phyloP scores from a whole-genome alignment of 2,113 vertebrate genomes.

The Dasyornis broadbenti region DNA sequence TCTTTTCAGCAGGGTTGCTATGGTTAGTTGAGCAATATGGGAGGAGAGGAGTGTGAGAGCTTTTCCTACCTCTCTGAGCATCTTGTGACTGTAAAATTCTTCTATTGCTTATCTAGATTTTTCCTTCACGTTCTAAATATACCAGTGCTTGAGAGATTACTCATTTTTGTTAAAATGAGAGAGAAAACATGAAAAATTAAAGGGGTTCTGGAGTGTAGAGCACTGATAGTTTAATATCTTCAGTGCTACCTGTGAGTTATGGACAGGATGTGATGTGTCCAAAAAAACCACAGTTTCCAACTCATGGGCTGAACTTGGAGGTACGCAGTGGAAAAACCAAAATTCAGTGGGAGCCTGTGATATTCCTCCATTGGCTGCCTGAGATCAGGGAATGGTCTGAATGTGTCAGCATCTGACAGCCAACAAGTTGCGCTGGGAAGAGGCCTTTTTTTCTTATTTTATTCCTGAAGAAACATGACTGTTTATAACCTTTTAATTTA shows the following conservation, averaged over 20 bases:
- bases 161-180: constrained; percentile 14
- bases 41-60: constrained; percentile 21
- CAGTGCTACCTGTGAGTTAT: not conserved
- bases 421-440: not conserved
- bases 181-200: not conserved
- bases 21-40: constrained; percentile 24
- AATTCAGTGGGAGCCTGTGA: not conserved
- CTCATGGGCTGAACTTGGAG: not conserved
- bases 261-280: not conserved
- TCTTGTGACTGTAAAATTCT: constrained; percentile 46
- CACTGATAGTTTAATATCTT: not conserved
- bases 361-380: not conserved
- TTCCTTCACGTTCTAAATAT: constrained; percentile 42
- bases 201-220: not conserved
- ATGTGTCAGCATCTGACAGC: not conserved
- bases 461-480: not conserved
- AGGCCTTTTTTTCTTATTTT: not conserved
- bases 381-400: not conserved
- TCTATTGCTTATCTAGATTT: constrained; percentile 35
- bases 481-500: not conserved
- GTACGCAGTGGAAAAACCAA: not conserved
- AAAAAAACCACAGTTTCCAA: not conserved
- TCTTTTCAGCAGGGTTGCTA: constrained; percentile 46
- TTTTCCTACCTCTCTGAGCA: constrained; percentile 45
- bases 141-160: not conserved